Conservation (phyloP, 2,797 vertebrate genomes). For the Linurgus olivaceus region DNA sequence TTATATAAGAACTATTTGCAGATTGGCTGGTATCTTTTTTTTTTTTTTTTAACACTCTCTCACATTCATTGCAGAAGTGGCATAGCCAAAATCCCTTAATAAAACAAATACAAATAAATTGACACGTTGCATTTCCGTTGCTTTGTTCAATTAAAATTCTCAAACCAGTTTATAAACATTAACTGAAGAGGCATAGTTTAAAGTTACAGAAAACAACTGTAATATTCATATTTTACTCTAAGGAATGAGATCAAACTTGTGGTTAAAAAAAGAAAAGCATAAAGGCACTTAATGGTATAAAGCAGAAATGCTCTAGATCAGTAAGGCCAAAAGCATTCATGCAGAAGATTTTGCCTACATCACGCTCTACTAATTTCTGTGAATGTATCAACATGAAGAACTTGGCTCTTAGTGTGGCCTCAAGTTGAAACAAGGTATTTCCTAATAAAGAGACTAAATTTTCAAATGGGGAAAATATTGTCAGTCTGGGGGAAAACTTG, state of each 20-base stretch:
- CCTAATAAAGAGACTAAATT: not conserved
- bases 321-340: not conserved
- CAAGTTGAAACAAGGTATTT: not conserved
- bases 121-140: not conserved
- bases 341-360: slow-evolving; percentile 31
- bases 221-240: not conserved
- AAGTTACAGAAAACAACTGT: not conserved
- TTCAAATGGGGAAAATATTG: not conserved
- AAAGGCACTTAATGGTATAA: not conserved
- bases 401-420: not conserved
- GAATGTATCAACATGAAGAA: not conserved
- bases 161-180: not conserved
- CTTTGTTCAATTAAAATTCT: not conserved
- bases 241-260: not conserved
- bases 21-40: not conserved
- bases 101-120: not conserved
- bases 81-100: not conserved
- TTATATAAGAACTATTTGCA: not conserved
- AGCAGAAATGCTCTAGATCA: slow-evolving; percentile 13
- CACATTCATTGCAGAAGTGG: not conserved
- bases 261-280: not conserved
- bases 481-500: not conserved
- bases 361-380: slow-evolving; percentile 54
- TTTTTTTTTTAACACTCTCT: not conserved
- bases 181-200: not conserved